Evolutionary conservation across 2,888 invertebrate genomes (phyloP), one percentile per base, ranked within the genome.

Genomic region (Drosophila leonis): DNA sequence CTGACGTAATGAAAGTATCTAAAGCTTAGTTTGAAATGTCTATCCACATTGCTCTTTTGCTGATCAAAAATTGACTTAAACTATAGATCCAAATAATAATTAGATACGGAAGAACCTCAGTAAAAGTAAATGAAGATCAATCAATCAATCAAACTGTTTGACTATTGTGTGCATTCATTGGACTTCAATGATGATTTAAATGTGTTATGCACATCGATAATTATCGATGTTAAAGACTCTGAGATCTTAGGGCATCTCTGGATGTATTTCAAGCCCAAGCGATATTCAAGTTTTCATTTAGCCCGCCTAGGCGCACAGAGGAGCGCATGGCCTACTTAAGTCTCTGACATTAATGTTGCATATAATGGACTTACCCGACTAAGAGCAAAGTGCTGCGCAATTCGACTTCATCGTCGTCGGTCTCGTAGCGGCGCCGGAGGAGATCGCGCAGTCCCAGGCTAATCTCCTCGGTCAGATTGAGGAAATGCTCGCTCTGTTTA

Each of bases 311-410:
- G 4, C 4, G 46, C 12, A 15, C 9, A 15, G 46, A 15, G 27
- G 1, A 8, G 9, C 10, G n/a, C 29, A 18, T 31, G 48, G 6
- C 31, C 31, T 18, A 29, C 35, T 52, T 35, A 2, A 37, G 10
- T 10, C 24, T 15, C 9, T 24, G 31, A 6, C 12, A 24, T 9
- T 15, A 52, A 52, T 52, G 37, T 7, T 0, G 27, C 37, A 18
- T 27, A n/a, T 54, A 56, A 64, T 62, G 20, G 18, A 88, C 92
- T 90, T 69, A 92, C 92, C 78, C 78, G 51, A 91, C 86, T 20
- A 81, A 72, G 57, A 90, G 37, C 24, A 92, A 71, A 6, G 63
- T 85, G 24, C 80, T 76, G 24, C 57, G 75, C 12, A 92, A 55
- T 6, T 80, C 78, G 27, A 75, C 65, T 10, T 83, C 87, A 5